Base-by-base conservation (phyloP, 2,888 invertebrate genomes). In the Amphimallon solstitiale region DNA sequence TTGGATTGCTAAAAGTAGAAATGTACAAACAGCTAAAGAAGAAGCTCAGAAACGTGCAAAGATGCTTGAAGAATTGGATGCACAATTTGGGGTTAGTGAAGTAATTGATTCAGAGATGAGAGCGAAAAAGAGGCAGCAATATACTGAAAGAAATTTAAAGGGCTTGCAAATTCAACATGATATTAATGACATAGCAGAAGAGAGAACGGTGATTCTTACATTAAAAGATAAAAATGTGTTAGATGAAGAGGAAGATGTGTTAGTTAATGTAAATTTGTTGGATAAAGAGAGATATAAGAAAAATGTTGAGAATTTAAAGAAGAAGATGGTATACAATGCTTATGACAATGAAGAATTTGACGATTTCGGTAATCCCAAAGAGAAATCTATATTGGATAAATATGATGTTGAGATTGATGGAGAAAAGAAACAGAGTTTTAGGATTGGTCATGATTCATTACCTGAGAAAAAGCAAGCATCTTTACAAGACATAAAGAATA, bases 361-460 rank as follows among this genome's bases (percentile, higher is more conserved):
- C 76, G 89, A 90, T 63, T 86, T 86, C 65, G 89, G 90, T 2
- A 86, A 89, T 66, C 87, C 89, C 1, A 84, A 83, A 70, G 85
- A 86, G 71, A 88, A 89, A 75, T 86, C 88, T 9, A 84, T 99
- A 52, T 86, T 99, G 19, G 86, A 90, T 73, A 97, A 99, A 84
- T 98, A 99, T 80, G 97, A 98, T 80, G 97, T 97, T 77, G 97
- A 97, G 82, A 91, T 97, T 64, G 90, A 91, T 60, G 92, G 91
- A 0, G 87, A 85, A 61, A 89, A 89, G 73, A 87, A 85, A 72
- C 86, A 87, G 19, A 86, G 86, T 63, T 98, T 98, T 83, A 84
- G 88, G 62, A 88, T 98, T 68, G 97, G 96, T 21, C 86, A 88
- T 74, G 87, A 88, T 65, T 83, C 85, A 60, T 84, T 84, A 0